phyloP scores from a whole-genome alignment of 1,140 invertebrate species.

The Elysia chlorotica region DNA sequence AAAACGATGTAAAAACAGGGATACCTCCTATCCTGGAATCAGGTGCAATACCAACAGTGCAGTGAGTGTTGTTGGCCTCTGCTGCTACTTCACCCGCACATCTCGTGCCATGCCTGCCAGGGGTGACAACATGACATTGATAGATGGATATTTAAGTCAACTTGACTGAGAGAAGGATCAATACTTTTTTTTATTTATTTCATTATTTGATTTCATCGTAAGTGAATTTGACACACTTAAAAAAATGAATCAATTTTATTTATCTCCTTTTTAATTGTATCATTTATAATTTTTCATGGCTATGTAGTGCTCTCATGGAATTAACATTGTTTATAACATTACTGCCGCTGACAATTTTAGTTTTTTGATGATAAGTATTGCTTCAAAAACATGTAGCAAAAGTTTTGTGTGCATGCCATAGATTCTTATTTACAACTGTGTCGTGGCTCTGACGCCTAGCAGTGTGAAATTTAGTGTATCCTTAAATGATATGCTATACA shows the following conservation, averaged over 20 bases:
- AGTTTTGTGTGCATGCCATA: not conserved
- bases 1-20: too few relatives aligned
- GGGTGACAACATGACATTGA: too few relatives aligned
- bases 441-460: not conserved
- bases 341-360: not conserved
- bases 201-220: not conserved
- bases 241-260: not conserved
- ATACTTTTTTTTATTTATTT: not conserved
- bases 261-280: not conserved
- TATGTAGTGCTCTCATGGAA: not conserved
- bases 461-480: too few relatives aligned
- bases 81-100: conserved; percentile 99
- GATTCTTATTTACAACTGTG: not conserved
- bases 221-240: too few relatives aligned
- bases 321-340: too few relatives aligned
- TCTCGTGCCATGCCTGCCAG: conserved; percentile 92
- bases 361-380: not conserved
- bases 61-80: conserved; percentile 94
- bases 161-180: not conserved
- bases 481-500: too few relatives aligned
- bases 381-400: not conserved
- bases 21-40: conserved; percentile 89
- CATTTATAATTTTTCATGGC: not conserved
- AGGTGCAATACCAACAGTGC: conserved; percentile 94
- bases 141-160: not conserved